A percentile compares a stretch with the other conserved stretches of the same genome.
phyloP scores from a whole-genome alignment of 1,140 invertebrate genomes.

The Caenorhabditis tropicalis region DNA sequence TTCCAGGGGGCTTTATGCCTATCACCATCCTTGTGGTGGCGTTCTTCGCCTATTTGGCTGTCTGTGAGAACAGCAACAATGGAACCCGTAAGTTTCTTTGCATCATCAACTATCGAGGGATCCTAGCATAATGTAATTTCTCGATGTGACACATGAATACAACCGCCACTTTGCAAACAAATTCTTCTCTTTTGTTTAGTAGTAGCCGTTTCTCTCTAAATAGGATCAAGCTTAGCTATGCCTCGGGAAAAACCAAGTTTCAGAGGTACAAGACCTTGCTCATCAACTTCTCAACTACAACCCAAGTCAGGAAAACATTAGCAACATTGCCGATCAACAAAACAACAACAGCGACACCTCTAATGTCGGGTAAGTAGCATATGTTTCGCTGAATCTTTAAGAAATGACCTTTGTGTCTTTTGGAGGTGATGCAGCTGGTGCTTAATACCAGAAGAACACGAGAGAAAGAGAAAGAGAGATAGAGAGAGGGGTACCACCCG shows the following conservation, averaged over 20 bases:
- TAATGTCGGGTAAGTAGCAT: background rate
- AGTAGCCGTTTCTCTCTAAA: background rate
- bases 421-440: background rate
- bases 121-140: slow-evolving; percentile 18
- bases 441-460: background rate
- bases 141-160: background rate
- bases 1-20: background rate
- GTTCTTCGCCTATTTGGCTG: background rate
- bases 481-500: slow-evolving; percentile 30
- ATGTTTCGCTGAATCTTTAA: slow-evolving; percentile 15
- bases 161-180: slow-evolving; percentile 3
- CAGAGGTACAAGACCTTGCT: background rate
- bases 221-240: background rate
- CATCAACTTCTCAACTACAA: background rate
- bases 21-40: background rate
- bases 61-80: background rate
- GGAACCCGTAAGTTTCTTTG: slow-evolving; percentile 7
- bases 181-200: background rate
- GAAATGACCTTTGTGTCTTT: slow-evolving; percentile 19
- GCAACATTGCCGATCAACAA: background rate
- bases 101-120: background rate
- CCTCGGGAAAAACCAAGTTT: background rate
- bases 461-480: background rate
- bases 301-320: background rate
- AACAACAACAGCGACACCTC: slow-evolving; percentile 17